Evolutionary conservation across 2,888 invertebrate species (phyloP).

Genomic region (Tenodera sinensis): DNA sequence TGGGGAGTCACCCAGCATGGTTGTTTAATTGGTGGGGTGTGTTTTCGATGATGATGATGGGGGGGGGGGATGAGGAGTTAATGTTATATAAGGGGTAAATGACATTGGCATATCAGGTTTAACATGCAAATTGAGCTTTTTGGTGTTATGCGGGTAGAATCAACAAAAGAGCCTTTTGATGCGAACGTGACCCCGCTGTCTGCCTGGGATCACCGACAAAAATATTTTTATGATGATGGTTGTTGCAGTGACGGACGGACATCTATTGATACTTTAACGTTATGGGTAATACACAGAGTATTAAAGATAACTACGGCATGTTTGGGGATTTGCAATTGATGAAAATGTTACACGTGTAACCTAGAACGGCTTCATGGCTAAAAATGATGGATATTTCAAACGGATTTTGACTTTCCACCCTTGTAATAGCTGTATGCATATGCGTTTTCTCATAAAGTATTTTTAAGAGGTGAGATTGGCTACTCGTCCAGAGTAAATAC

Average conservation of each 20-base stretch:
- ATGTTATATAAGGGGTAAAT: not conserved
- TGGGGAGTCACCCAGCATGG: not conserved
- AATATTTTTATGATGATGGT: not conserved
- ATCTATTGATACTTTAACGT: not conserved
- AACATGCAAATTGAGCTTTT: not conserved
- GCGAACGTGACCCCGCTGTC: not conserved
- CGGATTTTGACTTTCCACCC: too few species aligned
- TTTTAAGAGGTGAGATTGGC: too few species aligned
- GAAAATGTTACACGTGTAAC: not conserved
- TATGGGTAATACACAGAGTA: not conserved
- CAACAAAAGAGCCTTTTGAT: not conserved
- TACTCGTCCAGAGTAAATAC: too few species aligned
- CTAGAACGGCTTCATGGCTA: too few species aligned
- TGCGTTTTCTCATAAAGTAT: too few species aligned
- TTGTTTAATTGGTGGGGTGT: not conserved
- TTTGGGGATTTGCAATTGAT: not conserved
- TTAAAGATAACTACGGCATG: not conserved
- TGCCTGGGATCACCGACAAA: not conserved
- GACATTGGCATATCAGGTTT: not conserved
- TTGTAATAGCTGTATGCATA: too few species aligned
- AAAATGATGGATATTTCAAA: too few species aligned
- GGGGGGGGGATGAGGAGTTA: not conserved
- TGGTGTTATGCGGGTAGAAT: not conserved
- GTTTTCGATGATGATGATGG: not conserved
- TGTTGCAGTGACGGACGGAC: not conserved